Base-by-base conservation (phyloP, 2,888 invertebrate genomes). In the Linyphia triangularis region DNA sequence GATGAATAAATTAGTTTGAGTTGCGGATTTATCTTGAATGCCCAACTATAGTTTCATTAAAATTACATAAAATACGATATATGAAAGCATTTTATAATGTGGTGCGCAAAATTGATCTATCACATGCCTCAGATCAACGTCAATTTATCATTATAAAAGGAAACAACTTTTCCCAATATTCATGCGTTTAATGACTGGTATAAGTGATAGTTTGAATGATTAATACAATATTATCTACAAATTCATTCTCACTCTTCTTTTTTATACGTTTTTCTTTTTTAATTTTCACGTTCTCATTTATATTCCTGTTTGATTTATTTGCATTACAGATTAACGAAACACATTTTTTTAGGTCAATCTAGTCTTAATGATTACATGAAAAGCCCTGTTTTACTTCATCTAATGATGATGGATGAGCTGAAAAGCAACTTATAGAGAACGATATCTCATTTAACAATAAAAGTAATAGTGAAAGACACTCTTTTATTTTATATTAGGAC, bases 381-480 rank as follows among this genome's bases (percentile, higher is more conserved):
- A 24, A 51, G 51, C 16, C n/a, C 7, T 79, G 67, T 51, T 79
- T 79, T 43, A 79, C 13, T 40, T 51, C 40, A 51, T 33, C 43
- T 79, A 79, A 79, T 67, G 40, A 79, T 67, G 79, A 79, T 65
- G 43, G 79, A 79, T 79, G 79, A 43, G 19, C 30, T 79, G 19
- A 16, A 22, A 26, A 37, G 33, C n/a, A n/a, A n/a, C 9, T 63
- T 22, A 63, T 7, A 24, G 9, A 19, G 24, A 63, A 13, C 7
- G 6, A 63, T 26, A 28, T 63, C 28, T 63, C 28, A 9, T 28
- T 51, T n/a, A 51, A 16, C 16, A 51, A n/a, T 51, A 16, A n/a
- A 13, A 51, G n/a, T 51, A 51, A 51, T 51, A 16, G n/a, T n/a
- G n/a, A n/a, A n/a, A n/a, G n/a, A n/a, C n/a, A n/a, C n/a, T n/a